Conservation (phyloP, 2,797 vertebrate species). For the Tapirus indicus region DNA sequence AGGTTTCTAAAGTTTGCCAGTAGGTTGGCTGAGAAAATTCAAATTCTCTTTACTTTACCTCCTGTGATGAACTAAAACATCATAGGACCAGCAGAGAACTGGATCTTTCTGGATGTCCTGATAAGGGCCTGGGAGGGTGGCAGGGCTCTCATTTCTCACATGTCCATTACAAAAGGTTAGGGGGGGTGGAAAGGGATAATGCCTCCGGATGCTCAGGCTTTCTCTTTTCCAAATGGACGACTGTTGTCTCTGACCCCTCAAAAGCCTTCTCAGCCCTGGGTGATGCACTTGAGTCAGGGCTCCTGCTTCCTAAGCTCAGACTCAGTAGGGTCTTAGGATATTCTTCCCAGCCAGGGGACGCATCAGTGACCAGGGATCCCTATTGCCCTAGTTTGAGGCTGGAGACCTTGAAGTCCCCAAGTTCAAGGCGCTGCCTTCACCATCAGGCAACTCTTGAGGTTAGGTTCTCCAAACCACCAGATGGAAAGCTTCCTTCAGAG, state of each 20-base stretch:
- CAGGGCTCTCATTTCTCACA: neutral
- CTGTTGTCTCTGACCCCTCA: neutral
- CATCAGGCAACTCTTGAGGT: neutral
- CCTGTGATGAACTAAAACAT: neutral
- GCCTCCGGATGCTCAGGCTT: neutral
- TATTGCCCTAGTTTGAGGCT: neutral
- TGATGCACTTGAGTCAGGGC: neutral
- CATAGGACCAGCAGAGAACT: neutral
- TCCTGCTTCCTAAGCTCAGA: neutral
- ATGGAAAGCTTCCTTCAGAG: neutral
- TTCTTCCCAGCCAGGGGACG: neutral
- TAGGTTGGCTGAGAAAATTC: neutral
- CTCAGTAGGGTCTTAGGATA: neutral
- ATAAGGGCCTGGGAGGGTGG: neutral
- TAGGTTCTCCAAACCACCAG: neutral
- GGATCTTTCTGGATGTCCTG: neutral
- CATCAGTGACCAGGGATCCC: neutral
- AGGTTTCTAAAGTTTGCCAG: neutral
- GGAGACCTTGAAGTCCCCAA: neutral
- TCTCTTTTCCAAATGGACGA: neutral
- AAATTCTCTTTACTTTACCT: neutral
- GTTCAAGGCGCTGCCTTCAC: neutral
- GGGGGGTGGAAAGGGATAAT: neutral
- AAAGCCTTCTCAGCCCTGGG: neutral
- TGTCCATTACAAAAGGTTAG: neutral